phyloP scores from a whole-genome alignment of 1,140 invertebrate genomes.

The Zaprionus kolodkinae region DNA sequence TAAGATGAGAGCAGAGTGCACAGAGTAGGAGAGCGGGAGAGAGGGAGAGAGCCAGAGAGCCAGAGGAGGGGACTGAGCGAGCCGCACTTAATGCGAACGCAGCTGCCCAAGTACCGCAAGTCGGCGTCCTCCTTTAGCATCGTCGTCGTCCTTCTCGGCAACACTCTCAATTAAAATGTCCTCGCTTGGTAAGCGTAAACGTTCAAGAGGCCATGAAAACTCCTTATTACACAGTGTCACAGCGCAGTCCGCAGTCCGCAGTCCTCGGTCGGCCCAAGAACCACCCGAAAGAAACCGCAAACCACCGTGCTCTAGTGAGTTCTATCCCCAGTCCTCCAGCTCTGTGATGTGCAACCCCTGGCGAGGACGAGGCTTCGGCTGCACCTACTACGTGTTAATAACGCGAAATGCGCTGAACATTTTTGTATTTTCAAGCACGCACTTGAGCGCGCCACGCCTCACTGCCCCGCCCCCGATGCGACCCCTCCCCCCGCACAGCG shows the following conservation, averaged over 20 bases:
- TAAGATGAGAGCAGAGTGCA: constrained; percentile 37
- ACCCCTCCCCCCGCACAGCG: not conserved
- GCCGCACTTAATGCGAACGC: constrained; percentile 67
- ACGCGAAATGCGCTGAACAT: constrained; percentile 78
- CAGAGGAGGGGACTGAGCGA: constrained; percentile 9
- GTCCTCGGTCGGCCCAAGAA: constrained; percentile 5
- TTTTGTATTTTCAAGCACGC: constrained; percentile 75
- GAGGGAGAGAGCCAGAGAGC: not conserved
- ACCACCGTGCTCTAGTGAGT: constrained; percentile 2
- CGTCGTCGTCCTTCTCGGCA: constrained; percentile 61
- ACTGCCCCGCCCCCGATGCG: constrained; percentile 39
- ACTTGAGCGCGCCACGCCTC: constrained; percentile 70
- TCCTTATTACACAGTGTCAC: constrained; percentile 80
- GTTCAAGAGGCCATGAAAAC: constrained; percentile 82
- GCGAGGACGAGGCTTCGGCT: constrained; percentile 15
- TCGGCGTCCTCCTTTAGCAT: constrained; percentile 30
- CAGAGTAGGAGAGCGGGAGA: not conserved
- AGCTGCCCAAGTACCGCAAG: constrained; percentile 75
- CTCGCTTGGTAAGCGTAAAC: constrained; percentile 81
- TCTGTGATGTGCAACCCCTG: constrained; percentile 13
- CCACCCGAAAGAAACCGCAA: constrained; percentile 36
- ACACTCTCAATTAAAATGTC: constrained; percentile 82
- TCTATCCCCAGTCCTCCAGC: constrained; percentile 12
- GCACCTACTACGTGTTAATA: constrained; percentile 80
- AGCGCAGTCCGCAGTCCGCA: constrained; percentile 23